Evolutionary conservation across 1,140 invertebrate species (phyloP), one percentile per base, ranked within the genome.

Genomic region (Drosophila sproati): DNA sequence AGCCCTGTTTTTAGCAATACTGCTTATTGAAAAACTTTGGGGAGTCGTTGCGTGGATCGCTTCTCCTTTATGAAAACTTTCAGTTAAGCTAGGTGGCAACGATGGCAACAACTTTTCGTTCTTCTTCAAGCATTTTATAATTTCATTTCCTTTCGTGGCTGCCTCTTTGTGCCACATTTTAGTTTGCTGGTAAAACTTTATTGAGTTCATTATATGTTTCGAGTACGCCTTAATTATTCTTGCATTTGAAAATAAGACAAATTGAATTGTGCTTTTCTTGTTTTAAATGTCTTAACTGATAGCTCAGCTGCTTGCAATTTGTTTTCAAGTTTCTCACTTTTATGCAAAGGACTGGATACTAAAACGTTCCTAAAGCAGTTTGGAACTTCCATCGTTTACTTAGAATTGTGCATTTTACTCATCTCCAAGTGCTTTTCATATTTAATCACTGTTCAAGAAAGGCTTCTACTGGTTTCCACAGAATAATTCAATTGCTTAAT

Each of bases 1-100:
- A 57, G 61, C 43, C 66, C 77, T 68, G 77, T 71, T 85, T 77
- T 74, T 74, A 78, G 78, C 73, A 80, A 70, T 63, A 34, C 73
- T 32, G 77, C 81, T 85, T 85, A 85, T 85, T 85, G 81, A 85
- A 85, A 85, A 85, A 85, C 81, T 85, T 85, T 85, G 61, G 35
- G 41, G 41, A 47, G n/a, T 31, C 34, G 56, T 57, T 71, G 39
- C 56, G 55, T 55, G 52, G 47, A 52, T 70, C 41, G 20, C 57
- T 52, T 39, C 51, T 50, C 73, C 77, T 76, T 72, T 39, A 45
- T 56, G 57, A 59, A 73, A 77, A 77, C 71, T 87, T 86, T 81
- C 61, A 56, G 50, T 72, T 86, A 86, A 87, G 50, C 69, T 86
- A 86, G 82, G 82, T 78, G 75, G 20, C 39, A 43, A n/a, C n/a